Base-by-base conservation (phyloP, 2,113 vertebrate species). In the Gallinago jamesoni region DNA sequence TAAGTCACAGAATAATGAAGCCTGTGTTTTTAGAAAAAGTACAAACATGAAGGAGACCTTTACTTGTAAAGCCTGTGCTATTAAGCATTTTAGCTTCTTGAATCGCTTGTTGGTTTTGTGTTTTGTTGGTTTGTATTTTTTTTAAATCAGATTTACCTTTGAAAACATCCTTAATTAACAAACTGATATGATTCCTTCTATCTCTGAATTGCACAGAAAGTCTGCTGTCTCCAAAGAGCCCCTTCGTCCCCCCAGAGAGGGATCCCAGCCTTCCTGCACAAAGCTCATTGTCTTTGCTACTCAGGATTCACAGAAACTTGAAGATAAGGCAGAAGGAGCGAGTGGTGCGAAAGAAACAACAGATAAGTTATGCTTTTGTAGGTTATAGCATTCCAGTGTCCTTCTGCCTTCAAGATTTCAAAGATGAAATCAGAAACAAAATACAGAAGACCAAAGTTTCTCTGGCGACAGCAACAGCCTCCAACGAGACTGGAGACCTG, bases 121-220 rank as follows among this genome's bases (percentile, higher is more conserved):
- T 56, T 63, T 9, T 25, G 12, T 21, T 48, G 11, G 21, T 48
- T n/a, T 12, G 14, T 27, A 6, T 55, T 24, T 30, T 81, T 77
- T 60, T 33, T 6, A 39, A 89, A 77, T 45, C 3, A 1, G 52
- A 89, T 87, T 81, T 89, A 84, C 87, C 56, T 87, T 84, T 77
- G 56, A 39, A 92, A 94, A 64, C 30, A 35, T 76, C 69, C 69
- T 87, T 89, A 87, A 87, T 94, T 96, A 95, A 81, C 66, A 72
- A 94, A 84, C 6, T 30, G 30, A 64, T 86, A 55, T 2, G 21
- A 92, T 52, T 84, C 50, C 74, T 33, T 75, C 87, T 91, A 91
- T 94, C 69, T 9, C 52, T 20, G 56, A 89, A 64, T 15, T 89
- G 33, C 91, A 92, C 66, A 67, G 74, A 82, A 87, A 75, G 68